A percentile compares a stretch with the other conserved stretches of the same genome.
phyloP scores from a whole-genome alignment of 64 coral and sea anemone species.

The Montipora efflorescens region DNA sequence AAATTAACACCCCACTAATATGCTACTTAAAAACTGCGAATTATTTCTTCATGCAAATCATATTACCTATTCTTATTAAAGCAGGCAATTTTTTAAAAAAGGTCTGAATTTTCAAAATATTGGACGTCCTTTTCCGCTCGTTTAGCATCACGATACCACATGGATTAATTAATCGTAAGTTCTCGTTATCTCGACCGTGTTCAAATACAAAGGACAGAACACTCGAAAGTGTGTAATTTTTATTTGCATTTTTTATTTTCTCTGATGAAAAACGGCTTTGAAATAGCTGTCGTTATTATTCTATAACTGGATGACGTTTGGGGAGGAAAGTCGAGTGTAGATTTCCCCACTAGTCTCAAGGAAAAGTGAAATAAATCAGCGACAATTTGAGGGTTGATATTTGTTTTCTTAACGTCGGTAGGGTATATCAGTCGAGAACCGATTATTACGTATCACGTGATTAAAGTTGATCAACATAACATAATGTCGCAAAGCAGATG shows the following conservation, averaged over 20 bases:
- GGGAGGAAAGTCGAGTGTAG: background rate
- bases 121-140: background rate
- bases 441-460: constrained; percentile 10
- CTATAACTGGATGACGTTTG: background rate
- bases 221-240: background rate
- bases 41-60: background rate
- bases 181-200: background rate
- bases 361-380: background rate
- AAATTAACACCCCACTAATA: background rate
- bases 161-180: background rate
- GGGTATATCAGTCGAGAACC: background rate
- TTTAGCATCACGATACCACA: background rate
- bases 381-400: background rate
- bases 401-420: background rate
- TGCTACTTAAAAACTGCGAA: background rate
- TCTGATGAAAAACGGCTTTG: background rate
- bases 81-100: background rate
- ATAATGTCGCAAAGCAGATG: constrained; percentile 50
- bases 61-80: background rate
- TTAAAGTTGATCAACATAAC: constrained; percentile 28
- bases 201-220: background rate
- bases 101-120: background rate
- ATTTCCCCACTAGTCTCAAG: background rate
- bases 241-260: background rate
- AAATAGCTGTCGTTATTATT: background rate